Evolutionary conservation across 2,113 vertebrate genomes (phyloP), one percentile per base, ranked within the genome.

Genomic region (Ictalurus punctatus): DNA sequence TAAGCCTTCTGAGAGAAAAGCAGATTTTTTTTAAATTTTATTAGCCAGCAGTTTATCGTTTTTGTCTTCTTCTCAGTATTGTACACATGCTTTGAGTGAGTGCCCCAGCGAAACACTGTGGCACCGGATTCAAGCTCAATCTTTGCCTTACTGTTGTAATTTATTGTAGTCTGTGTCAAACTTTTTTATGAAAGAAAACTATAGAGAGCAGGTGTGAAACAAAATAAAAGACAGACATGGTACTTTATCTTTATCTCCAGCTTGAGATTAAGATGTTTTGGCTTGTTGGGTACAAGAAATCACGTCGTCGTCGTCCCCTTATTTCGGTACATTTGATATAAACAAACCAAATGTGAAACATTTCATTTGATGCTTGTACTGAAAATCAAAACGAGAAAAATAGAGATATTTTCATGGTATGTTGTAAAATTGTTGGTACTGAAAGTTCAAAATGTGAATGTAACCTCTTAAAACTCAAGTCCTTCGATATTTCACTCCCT

Each of bases 371-470:
- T 27, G 87, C 86, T 91, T 88, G 69, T 74, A 81, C 58, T 25
- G 56, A 80, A 54, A 23, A 34, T 21, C 82, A 65, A 67, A 82
- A 87, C 6, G 34, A 88, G 17, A 37, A 87, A n/a, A 54, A 56
- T 52, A 67, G 78, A 88, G 85, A 65, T 88, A 90, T 89, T 86
- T 88, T 91, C 82, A 86, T 89, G 89, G 87, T 89, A 84, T 61
- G 61, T 80, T 83, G 48, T 83, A n/a, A 25, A 81, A 84, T 86
- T 89, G 89, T 81, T 65, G 78, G 87, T 89, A 80, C 89, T 78
- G 69, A 52, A 89, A 86, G 86, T 71, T 69, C 30, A 86, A 76
- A 82, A 85, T 88, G 90, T 90, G 89, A 90, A 90, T 79, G 83
- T 88, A 65, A 86, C 37, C 19, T 61, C 56, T 85, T 52, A 37